Base-by-base conservation (phyloP, 2,888 invertebrate species). In the Campoletis raptor region DNA sequence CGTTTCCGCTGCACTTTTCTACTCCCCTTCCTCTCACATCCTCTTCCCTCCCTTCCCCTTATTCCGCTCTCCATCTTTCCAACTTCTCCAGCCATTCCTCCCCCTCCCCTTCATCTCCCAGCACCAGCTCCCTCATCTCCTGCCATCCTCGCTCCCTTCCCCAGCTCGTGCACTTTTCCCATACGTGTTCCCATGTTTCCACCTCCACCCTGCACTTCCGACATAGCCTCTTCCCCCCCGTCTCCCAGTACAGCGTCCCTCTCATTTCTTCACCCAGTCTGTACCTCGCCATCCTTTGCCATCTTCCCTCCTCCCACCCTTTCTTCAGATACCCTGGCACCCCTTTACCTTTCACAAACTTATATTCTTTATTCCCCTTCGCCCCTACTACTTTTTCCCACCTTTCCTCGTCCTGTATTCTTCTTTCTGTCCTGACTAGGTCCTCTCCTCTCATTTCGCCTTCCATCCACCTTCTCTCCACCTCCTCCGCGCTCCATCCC, bases 231-330 rank as follows among this genome's bases (percentile, higher is more conserved):
- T 37, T 37, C 36, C 4, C 64, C 64, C 18, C 64, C 36, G 0
- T n/a, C 21, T 67, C 40, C 67, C 67, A 67, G n/a, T 67, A 67
- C n/a, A n/a, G 8, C 6, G 40, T n/a, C n/a, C n/a, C 67, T n/a
- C 42, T 37, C 67, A 67, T 67, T 40, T 67, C 67, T 7, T 67
- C n/a, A n/a, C n/a, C n/a, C n/a, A n/a, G n/a, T n/a, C n/a, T n/a
- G n/a, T n/a, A n/a, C n/a, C n/a, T n/a, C 40, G 64, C 64, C 36
- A 64, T 64, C 15, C 64, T 64, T 3, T 37, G 12, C 36, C 36
- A 64, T 37, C 64, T 30, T 30, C 36, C 30, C 15, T 24, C 64
- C 6, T 37, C 18, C 64, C 24, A 30, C 7, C 30, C 37, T 5
- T 10, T 30, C 64, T 36, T 64, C 15, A 64, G 10, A 12, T 64